Evolutionary conservation across 2,888 invertebrate genomes (phyloP), one percentile per base, ranked within the genome.

Genomic region (Physocephala rufipes): DNA sequence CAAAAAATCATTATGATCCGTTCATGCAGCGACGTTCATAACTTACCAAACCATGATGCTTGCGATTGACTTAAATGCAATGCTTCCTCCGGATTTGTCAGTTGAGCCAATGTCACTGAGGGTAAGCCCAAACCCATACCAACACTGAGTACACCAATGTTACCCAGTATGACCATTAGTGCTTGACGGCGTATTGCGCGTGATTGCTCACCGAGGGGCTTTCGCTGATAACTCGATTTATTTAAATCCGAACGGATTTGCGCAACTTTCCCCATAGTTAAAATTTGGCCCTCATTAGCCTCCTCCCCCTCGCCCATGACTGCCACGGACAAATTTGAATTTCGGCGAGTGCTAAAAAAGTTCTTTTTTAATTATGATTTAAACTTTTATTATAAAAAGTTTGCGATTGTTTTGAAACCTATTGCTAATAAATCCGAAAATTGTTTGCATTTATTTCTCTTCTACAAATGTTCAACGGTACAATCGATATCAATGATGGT

Each of bases 81-180:
- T 1, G 77, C 43, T 64, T 84, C 82, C 4, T 75, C 76, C 13
- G 76, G 63, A 70, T 80, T 79, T 4, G 74, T 82, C 9, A 86
- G 76, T 61, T 84, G 82, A 2, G 70, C 64, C 30, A 84, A 68
- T 1, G 82, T 81, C 1, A 86, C 81, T 1, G 86, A 82, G 28
- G 86, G 86, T 68, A 84, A 75, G 9, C 85, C 86, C 58, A 86
- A 49, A 0, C 78, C 80, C 79, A 86, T 82, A 0, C 86, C 86
- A 4, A 79, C 78, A 1, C 86, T 81, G 13, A 86, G 63, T 16
- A 85, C 74, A 3, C 86, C 84, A 61, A 86, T 67, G 71, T 86
- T 86, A 24, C 83, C 84, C 49, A 86, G 71, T 62, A 85, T 74
- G 15, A 83, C 84, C 82, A 85, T 85, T 2, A 78, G 73, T 0